phyloP scores from a whole-genome alignment of 1,140 invertebrate species.

The Pristionchus pacificus region DNA sequence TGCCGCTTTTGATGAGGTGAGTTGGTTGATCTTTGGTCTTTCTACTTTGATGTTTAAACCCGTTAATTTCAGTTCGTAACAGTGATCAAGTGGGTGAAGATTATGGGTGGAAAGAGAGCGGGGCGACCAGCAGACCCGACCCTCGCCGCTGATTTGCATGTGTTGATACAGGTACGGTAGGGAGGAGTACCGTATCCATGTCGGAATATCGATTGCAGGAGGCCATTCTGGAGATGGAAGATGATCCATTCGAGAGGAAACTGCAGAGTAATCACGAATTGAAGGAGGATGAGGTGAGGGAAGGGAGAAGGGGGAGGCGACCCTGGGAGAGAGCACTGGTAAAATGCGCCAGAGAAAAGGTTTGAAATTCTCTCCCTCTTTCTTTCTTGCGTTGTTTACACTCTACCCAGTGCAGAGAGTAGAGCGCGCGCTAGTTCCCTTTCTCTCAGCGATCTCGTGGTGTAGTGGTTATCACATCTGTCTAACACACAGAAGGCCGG shows the following conservation, averaged over 20 bases:
- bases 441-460: background rate
- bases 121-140: constrained; percentile 51
- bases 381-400: no score
- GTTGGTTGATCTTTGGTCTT: no score
- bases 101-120: constrained; percentile 71
- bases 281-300: constrained; percentile 75
- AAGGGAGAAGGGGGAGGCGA: no score
- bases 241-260: constrained; percentile 96
- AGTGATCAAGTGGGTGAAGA: constrained; percentile 86
- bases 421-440: no score
- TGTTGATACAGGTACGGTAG: constrained; percentile 62
- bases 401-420: no score
- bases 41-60: constrained; percentile 13
- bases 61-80: constrained; percentile 63
- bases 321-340: no score
- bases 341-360: no score
- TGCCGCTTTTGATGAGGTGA: constrained; percentile 81
- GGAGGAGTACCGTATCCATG: constrained; percentile 69
- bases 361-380: no score
- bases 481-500: constrained; percentile 44
- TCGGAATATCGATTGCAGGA: constrained; percentile 72
- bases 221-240: constrained; percentile 81
- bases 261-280: constrained; percentile 91
- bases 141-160: background rate
- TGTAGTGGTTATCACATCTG: constrained; percentile 44